Evolutionary conservation across 2,797 vertebrate species (phyloP), one percentile per base, ranked within the genome.

Genomic region (Setipinna tenuifilis): DNA sequence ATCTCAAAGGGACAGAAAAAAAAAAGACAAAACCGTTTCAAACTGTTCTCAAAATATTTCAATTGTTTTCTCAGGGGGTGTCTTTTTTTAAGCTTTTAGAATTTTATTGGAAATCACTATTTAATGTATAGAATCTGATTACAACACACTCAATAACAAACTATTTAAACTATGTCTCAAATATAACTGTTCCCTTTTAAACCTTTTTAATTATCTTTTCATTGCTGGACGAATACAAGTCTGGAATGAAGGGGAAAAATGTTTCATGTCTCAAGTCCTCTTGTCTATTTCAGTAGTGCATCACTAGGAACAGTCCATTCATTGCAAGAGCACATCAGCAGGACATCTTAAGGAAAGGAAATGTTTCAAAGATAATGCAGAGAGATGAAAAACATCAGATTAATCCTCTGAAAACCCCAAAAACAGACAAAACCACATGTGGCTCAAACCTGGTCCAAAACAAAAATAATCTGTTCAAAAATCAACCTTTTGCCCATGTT

Each of bases 21-120:
- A 85, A 87, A 85, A 50, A 78, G 82, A 62, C 41, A 87, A 78
- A 83, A 62, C 82, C 68, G 3, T 61, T 78, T 78, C 31, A 78
- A 78, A 78, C 71, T 78, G n/a, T 65, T 87, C 71, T 88, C 71
- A 90, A 89, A 92, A 90, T 87, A 89, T 85, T 85, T 61, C 85
- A 86, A 1, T 54, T 54, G 50, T 85, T 84, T 83, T 89, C 87
- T 86, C 87, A 87, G 86, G 84, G 83, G 17, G 35, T 44, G 35
- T 78, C 44, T 68, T 75, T 87, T 85, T 84, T 84, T 21, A 81
- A 81, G 35, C 0, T 3, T 58, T 87, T 68, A 25, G 19, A 28
- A 41, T 84, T 85, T 50, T 54, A 83, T 83, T 19, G 31, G 28
- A 78, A 78, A 78, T 78, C 41, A 78, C 71, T 44, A 78, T 41